Percentiles rank a stretch among this genome's conserved stretches.
phyloP scores from a whole-genome alignment of 2,797 vertebrate species.

The Austrolebias charrua region DNA sequence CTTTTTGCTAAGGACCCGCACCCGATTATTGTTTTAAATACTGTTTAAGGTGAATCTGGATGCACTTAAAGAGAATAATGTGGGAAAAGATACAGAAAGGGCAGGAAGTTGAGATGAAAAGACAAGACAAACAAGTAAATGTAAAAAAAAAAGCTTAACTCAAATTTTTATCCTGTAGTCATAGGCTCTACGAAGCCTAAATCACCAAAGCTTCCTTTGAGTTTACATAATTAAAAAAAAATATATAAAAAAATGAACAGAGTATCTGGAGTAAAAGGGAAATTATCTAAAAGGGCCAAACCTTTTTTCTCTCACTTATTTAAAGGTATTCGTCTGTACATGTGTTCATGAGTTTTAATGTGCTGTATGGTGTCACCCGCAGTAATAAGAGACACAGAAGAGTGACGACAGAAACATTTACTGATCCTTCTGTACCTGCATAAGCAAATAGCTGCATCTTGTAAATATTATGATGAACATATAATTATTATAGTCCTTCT shows the following conservation, averaged over 20 bases:
- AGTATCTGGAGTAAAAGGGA: slow-evolving; percentile 21
- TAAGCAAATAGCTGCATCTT: slow-evolving; percentile 51
- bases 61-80: slow-evolving; percentile 26
- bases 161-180: slow-evolving; percentile 42
- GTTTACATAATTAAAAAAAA: background rate
- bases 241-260: slow-evolving; percentile 17
- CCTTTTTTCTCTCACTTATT: slow-evolving; percentile 16
- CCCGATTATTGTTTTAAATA: background rate
- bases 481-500: background rate
- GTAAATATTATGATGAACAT: background rate
- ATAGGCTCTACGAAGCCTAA: slow-evolving; percentile 36
- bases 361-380: slow-evolving; percentile 68
- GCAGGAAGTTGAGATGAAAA: slow-evolving; percentile 52
- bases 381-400: slow-evolving; percentile 77
- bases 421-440: slow-evolving; percentile 80
- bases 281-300: slow-evolving; percentile 40
- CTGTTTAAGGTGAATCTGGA: slow-evolving; percentile 38
- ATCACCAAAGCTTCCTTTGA: slow-evolving; percentile 15
- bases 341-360: slow-evolving; percentile 32
- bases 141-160: slow-evolving; percentile 37
- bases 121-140: slow-evolving; percentile 47
- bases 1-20: background rate
- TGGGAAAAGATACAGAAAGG: slow-evolving; percentile 44
- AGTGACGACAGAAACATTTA: slow-evolving; percentile 75
- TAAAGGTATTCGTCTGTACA: slow-evolving; percentile 5